These are phyloP conservation scores for Adineta ricciae DNA, from an alignment of 2,888 invertebrate genomes.

Conservation along the genomic window DNA sequence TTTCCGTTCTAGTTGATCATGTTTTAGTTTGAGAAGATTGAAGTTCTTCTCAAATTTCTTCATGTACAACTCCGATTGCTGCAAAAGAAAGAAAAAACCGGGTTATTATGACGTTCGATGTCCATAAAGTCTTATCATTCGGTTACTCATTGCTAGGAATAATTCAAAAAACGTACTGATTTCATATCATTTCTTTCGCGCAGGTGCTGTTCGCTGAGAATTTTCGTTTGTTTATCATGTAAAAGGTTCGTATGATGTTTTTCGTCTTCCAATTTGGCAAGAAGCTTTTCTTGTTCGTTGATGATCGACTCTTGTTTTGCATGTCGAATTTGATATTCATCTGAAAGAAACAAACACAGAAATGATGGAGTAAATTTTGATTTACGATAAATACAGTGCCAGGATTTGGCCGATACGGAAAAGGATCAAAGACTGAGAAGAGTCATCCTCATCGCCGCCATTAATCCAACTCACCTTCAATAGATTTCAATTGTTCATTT, in stretches of 20 bases:
- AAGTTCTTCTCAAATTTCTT: not conserved
- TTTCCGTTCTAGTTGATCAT: not conserved
- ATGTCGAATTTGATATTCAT: not conserved
- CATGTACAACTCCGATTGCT: not conserved
- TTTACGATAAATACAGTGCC: too few relatives aligned
- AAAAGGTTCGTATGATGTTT: not conserved
- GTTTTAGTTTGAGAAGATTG: not conserved
- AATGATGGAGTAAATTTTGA: too few relatives aligned
- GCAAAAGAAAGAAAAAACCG: not conserved
- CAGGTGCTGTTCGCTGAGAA: not conserved
- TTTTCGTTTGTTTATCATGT: not conserved
- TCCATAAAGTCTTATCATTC: too few relatives aligned
- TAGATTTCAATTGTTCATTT: not conserved
- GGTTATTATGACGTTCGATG: too few relatives aligned
- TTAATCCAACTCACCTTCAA: not conserved
- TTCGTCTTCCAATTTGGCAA: not conserved
- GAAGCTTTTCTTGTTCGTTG: not conserved
- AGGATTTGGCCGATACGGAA: too few relatives aligned
- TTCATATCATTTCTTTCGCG: constrained; percentile 2
- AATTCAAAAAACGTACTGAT: not conserved
- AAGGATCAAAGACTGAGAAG: too few relatives aligned
- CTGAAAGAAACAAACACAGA: not conserved
- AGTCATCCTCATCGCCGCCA: too few relatives aligned
- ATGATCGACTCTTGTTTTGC: not conserved
- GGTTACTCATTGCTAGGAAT: too few relatives aligned